Evolutionary conservation across 37 sponge, comb jelly and placozoan species (phyloP).

Genomic region (Oopsacas minuta): DNA sequence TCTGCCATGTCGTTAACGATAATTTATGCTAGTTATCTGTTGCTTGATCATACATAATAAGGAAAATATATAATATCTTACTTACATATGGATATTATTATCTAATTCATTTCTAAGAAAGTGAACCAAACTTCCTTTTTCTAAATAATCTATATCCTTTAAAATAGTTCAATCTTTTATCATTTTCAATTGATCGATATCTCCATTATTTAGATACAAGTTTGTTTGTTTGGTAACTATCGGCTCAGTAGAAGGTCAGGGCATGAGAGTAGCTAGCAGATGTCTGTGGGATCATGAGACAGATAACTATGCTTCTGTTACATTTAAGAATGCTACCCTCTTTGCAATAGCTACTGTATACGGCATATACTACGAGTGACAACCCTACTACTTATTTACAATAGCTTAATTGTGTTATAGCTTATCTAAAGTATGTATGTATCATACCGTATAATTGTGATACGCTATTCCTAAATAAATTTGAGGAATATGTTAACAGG

Average conservation of each 20-base stretch:
- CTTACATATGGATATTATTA: no score
- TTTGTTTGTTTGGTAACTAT: slow-evolving; percentile 72
- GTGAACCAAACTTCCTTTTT: no score
- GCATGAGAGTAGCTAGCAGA: slow-evolving; percentile 65
- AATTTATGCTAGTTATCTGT: not conserved
- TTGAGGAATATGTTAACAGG: no score
- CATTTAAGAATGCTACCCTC: slow-evolving; percentile 68
- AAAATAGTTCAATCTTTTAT: no score
- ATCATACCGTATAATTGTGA: no score
- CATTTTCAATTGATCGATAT: no score
- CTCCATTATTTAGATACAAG: slow-evolving; percentile 51
- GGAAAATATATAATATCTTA: no score
- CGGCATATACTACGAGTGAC: slow-evolving; percentile 69
- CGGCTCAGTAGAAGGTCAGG: slow-evolving; percentile 69
- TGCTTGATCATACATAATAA: not conserved
- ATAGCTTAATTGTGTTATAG: no score
- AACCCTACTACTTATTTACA: not conserved
- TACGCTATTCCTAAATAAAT: no score
- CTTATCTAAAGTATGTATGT: no score
- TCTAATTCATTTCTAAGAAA: no score
- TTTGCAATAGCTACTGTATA: slow-evolving; percentile 83
- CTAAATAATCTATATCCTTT: no score
- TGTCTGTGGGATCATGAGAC: slow-evolving; percentile 84
- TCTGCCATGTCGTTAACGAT: slow-evolving; percentile 8
- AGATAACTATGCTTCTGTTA: slow-evolving; percentile 61